Conservation (phyloP, 2,113 vertebrate species). For the Herpailurus yagouaroundi region DNA sequence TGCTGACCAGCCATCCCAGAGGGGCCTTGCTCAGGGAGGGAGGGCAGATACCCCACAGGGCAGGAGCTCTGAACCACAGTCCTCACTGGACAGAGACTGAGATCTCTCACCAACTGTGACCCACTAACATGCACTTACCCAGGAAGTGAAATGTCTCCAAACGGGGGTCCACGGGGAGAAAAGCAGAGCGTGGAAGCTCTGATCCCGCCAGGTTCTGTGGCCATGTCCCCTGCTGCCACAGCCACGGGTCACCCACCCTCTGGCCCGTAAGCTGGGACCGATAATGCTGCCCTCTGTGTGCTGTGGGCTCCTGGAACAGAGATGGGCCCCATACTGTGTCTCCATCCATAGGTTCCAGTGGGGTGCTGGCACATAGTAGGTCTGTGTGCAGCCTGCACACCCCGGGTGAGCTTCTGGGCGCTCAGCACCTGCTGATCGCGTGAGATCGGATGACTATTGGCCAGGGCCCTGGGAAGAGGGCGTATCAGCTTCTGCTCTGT, state of each 20-base stretch:
- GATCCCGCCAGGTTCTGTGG: no score
- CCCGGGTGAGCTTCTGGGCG: neutral
- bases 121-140: neutral
- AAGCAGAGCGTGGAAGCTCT: neutral
- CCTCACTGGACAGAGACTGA: neutral
- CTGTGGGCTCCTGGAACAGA: neutral
- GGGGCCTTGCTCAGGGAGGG: neutral
- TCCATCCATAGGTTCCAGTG: neutral
- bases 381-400: neutral
- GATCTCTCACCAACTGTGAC: rapidly evolving
- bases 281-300: rapidly evolving
- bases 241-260: neutral
- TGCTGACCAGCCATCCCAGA: neutral
- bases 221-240: rapidly evolving
- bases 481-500: neutral
- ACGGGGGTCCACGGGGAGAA: neutral
- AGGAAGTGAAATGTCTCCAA: neutral
- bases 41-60: rapidly evolving
- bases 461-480: neutral
- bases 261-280: neutral
- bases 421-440: neutral
- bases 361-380: neutral
- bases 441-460: neutral
- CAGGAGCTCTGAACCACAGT: no score
- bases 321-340: no score